Evolutionary conservation across 2,888 invertebrate genomes (phyloP), one percentile per base, ranked within the genome.

Genomic region (Eledone cirrhosa): DNA sequence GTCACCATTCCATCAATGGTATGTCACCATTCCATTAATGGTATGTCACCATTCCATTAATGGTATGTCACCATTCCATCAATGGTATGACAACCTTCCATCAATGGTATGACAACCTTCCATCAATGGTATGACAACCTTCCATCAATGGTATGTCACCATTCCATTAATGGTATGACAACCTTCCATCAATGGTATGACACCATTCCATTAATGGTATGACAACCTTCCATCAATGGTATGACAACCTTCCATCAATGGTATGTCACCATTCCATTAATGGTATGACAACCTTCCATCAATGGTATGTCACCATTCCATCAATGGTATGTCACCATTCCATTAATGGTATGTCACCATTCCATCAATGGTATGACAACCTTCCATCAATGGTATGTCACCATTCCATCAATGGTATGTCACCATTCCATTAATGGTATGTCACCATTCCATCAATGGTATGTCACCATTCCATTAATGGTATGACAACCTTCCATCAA

Each of bases 111-210:
- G n/a, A n/a, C n/a, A n/a, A n/a, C n/a, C n/a, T n/a, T n/a, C n/a
- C n/a, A n/a, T n/a, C n/a, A n/a, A n/a, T n/a, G n/a, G n/a, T n/a
- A n/a, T n/a, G n/a, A n/a, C n/a, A n/a, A n/a, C n/a, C n/a, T n/a
- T n/a, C n/a, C n/a, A n/a, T n/a, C n/a, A 93, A 93, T 92, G 94
- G 94, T 96, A 91, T 93, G 93, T 22, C 65, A 65, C 29, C 11
- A 4, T 69, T 69, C 19, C 14, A 33, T 22, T 1, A n/a, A n/a
- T n/a, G n/a, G n/a, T n/a, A n/a, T n/a, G n/a, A n/a, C n/a, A n/a
- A n/a, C n/a, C n/a, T n/a, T 65, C 16, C 24, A 27, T 3, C 22
- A 93, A 93, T 92, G 94, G 94, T 96, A 91, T 93, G 93, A n/a
- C 65, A 65, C 29, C 11, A 4, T 69, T 69, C 19, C 14, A 33